These are phyloP conservation scores for Eilema griseolum DNA, from an alignment of 2,888 invertebrate genomes.

Conservation along the genomic window DNA sequence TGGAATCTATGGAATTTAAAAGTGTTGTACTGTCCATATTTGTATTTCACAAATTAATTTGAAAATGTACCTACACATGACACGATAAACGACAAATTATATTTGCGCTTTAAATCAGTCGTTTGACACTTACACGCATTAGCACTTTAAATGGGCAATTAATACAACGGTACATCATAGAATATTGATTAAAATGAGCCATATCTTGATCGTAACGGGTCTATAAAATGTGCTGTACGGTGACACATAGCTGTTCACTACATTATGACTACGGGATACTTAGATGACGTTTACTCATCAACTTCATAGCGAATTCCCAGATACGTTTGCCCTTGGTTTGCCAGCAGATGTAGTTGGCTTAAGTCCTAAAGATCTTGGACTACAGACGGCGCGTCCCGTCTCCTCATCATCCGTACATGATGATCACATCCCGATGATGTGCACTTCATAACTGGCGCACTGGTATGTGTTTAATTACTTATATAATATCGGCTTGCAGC, in stretches of 20 bases:
- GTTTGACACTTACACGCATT: constrained; percentile 14
- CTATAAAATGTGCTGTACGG: background rate
- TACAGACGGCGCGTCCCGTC: no score
- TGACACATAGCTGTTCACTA: background rate
- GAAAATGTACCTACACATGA: background rate
- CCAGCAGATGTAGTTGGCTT: no score
- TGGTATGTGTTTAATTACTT: no score
- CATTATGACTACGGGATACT: background rate
- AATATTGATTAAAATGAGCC: background rate
- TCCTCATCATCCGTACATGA: no score
- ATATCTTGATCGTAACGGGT: constrained; percentile 7
- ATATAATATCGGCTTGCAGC: no score
- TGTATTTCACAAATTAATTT: background rate
- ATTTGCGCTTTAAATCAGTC: constrained; percentile 5
- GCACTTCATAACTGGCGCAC: no score
- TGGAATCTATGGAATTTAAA: background rate
- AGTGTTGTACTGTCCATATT: background rate
- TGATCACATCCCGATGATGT: no score
- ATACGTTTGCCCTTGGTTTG: no score
- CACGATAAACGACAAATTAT: background rate
- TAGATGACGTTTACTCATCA: background rate
- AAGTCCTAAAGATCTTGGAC: background rate
- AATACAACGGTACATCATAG: constrained; percentile 12
- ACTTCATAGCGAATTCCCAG: no score
- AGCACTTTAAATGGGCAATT: constrained; percentile 11